These are phyloP conservation scores for Euzetes globulus DNA, from an alignment of 2,888 invertebrate species.

Conservation along the genomic window DNA sequence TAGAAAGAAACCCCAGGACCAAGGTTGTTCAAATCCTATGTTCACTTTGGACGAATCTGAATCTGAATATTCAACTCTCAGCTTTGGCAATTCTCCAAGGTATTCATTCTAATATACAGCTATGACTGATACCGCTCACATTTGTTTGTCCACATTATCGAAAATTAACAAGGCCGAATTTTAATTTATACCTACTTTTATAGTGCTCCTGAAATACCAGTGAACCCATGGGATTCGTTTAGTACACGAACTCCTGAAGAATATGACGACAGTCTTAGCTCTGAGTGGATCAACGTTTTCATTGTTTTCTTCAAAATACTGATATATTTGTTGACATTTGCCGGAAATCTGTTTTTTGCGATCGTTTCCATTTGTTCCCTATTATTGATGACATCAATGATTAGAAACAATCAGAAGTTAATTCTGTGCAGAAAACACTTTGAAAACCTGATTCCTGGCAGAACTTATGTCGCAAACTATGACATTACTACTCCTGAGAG, in stretches of 20 bases:
- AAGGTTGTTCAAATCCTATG: background rate
- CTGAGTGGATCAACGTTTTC: conserved; percentile 38
- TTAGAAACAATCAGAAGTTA: conserved; percentile 58
- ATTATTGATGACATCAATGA: conserved; percentile 84
- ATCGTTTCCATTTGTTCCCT: conserved; percentile 48
- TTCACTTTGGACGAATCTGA: conserved; percentile 1
- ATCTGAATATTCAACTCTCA: background rate
- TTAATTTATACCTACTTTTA: no score
- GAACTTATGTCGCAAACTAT: background rate
- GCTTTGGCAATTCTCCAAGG: background rate
- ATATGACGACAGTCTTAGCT: conserved; percentile 38
- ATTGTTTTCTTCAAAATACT: conserved; percentile 40
- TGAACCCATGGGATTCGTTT: conserved; percentile 39
- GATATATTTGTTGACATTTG: conserved; percentile 38
- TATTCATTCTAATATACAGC: no score
- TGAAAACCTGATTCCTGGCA: conserved; percentile 26
- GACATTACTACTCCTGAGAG: conserved; percentile 40
- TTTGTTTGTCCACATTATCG: no score
- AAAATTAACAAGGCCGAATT: no score
- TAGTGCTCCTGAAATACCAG: background rate
- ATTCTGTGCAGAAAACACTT: conserved; percentile 37
- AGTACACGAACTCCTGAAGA: conserved; percentile 38
- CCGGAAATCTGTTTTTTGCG: conserved; percentile 36
- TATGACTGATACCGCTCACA: no score
- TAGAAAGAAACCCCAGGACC: background rate